These are phyloP conservation scores for Sebastes oblongus DNA, from an alignment of 2,797 vertebrate genomes.

Conservation along the genomic window DNA sequence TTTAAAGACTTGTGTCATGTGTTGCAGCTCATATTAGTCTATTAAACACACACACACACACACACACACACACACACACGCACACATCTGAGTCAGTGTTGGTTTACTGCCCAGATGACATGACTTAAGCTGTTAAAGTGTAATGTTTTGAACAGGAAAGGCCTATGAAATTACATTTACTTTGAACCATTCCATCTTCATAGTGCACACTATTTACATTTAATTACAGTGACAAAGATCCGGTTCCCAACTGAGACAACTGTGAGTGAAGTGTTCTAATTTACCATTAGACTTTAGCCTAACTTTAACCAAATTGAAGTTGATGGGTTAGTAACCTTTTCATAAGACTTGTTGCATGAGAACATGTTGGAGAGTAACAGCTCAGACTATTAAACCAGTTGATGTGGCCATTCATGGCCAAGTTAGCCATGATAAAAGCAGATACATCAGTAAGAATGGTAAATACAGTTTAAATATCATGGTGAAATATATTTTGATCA, in stretches of 20 bases:
- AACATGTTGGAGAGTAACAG: not conserved
- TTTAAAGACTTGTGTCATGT: not conserved
- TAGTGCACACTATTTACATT: not conserved
- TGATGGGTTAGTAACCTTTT: not conserved
- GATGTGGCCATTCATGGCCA: not conserved
- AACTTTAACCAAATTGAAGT: not conserved
- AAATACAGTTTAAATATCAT: not conserved
- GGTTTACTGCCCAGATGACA: slow-evolving; percentile 22
- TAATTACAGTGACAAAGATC: not conserved
- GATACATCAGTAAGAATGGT: too few relatives aligned
- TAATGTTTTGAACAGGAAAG: slow-evolving; percentile 8
- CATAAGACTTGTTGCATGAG: not conserved
- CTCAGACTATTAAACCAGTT: not conserved
- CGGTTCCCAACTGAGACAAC: not conserved
- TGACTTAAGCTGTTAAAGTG: slow-evolving; percentile 5
- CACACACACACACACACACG: not conserved
- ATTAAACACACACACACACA: not conserved
- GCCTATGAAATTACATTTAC: not conserved
- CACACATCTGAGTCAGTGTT: slow-evolving; percentile 7
- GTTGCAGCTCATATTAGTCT: slow-evolving; percentile 11
- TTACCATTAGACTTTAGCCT: not conserved
- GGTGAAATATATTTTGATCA: not conserved
- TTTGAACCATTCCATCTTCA: not conserved
- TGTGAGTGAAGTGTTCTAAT: not conserved
- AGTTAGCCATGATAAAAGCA: not conserved